phyloP scores from a whole-genome alignment of 2,888 invertebrate species.

The Tenthredo notha region DNA sequence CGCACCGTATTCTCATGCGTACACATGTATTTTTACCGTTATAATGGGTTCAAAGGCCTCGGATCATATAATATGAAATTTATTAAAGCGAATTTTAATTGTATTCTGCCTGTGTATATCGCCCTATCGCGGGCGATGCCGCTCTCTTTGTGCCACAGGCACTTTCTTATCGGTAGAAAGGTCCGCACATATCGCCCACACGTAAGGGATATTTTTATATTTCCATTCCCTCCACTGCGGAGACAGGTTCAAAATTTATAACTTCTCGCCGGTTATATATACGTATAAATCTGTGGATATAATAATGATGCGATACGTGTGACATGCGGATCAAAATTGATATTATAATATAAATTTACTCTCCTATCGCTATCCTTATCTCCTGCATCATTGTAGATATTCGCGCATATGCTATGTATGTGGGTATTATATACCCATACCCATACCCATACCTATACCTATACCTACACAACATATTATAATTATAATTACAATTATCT shows the following conservation, averaged over 20 bases:
- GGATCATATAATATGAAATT: slow-evolving; percentile 5
- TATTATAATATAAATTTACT: neutral
- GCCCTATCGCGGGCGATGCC: slow-evolving; percentile 16
- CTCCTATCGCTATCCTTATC: neutral
- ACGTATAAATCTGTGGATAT: neutral
- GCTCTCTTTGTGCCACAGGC: slow-evolving; percentile 7
- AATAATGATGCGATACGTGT: neutral
- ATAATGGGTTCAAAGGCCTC: slow-evolving; percentile 35
- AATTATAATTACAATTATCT: neutral
- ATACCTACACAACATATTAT: neutral
- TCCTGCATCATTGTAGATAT: neutral
- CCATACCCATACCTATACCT: neutral
- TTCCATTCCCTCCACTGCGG: neutral
- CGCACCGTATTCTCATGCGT: neutral
- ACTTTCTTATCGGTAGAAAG: slow-evolving; percentile 15
- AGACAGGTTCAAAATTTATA: neutral
- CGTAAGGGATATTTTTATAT: neutral
- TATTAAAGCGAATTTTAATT: slow-evolving; percentile 18
- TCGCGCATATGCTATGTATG: neutral
- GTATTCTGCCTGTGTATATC: neutral
- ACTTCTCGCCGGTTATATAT: neutral
- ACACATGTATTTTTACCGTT: neutral
- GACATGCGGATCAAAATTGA: neutral
- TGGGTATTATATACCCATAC: neutral
- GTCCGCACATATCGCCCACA: neutral